Percentiles rank a stretch among this genome's conserved stretches.
These are phyloP conservation scores for Araneus ventricosus DNA, from an alignment of 1,140 invertebrate genomes.

Conservation along the genomic window DNA sequence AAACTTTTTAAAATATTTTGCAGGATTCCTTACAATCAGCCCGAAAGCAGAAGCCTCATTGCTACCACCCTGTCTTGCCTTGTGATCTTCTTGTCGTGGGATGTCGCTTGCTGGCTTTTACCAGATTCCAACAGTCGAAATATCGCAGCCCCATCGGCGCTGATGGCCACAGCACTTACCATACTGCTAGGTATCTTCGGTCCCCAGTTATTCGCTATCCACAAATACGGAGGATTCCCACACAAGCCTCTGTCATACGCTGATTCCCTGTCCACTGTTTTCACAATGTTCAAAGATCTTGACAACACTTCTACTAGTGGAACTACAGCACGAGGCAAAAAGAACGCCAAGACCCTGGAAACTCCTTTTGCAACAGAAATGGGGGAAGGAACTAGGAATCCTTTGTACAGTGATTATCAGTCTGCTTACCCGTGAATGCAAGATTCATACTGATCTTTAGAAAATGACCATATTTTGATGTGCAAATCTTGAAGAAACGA, in stretches of 20 bases:
- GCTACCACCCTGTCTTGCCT: conserved; percentile 78
- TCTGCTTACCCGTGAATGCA: conserved; percentile 75
- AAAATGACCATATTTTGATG: background rate
- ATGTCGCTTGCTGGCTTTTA: conserved; percentile 77
- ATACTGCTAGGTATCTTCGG: conserved; percentile 79
- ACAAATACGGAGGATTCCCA: conserved; percentile 70
- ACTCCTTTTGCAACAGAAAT: conserved; percentile 42
- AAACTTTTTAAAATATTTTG: conserved; percentile 55
- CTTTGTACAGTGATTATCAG: conserved; percentile 74
- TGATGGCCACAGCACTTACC: conserved; percentile 78
- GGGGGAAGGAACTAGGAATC: conserved; percentile 52
- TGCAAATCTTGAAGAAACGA: background rate
- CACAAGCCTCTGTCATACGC: conserved; percentile 72
- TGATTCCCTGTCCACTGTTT: conserved; percentile 76
- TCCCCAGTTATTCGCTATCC: conserved; percentile 71
- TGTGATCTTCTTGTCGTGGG: conserved; percentile 78
- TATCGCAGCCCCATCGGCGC: conserved; percentile 77
- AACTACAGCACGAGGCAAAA: conserved; percentile 56
- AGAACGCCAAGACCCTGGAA: conserved; percentile 64
- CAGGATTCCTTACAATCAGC: conserved; percentile 79
- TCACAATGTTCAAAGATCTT: conserved; percentile 74
- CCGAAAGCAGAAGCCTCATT: conserved; percentile 79
- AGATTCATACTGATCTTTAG: background rate
- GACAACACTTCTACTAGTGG: conserved; percentile 58
- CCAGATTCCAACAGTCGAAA: conserved; percentile 77